Conservation (phyloP, 2,888 invertebrate genomes). For the Patella ulyssiponensis region DNA sequence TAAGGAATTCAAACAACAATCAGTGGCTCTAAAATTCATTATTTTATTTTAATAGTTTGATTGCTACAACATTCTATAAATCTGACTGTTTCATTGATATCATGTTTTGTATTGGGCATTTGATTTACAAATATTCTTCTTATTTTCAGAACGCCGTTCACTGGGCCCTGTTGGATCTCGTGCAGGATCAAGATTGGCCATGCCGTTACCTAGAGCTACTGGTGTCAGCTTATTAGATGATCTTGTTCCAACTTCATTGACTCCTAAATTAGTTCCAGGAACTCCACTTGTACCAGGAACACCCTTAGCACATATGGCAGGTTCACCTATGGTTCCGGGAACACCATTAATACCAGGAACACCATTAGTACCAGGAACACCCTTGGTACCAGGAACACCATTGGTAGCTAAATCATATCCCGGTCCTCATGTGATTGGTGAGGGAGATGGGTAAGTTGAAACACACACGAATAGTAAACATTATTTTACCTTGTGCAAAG, state of each 20-base stretch:
- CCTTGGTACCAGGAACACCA: background rate
- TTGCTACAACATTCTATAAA: no score
- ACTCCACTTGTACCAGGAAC: no score
- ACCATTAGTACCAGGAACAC: background rate
- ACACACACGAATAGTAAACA: no score
- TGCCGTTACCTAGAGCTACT: slow-evolving; percentile 64
- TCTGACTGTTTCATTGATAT: background rate
- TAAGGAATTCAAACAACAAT: no score
- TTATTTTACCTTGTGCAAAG: no score
- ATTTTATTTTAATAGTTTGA: no score
- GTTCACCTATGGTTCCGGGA: background rate
- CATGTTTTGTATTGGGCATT: background rate
- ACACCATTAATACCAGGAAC: background rate
- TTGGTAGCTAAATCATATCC: slow-evolving; percentile 10
- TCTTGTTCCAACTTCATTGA: slow-evolving; percentile 45
- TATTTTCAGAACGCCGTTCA: background rate
- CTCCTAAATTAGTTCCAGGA: background rate
- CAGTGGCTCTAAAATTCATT: no score
- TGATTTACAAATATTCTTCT: background rate
- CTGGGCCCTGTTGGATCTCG: slow-evolving; percentile 34
- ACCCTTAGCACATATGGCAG: no score
- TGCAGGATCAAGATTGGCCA: slow-evolving; percentile 57
- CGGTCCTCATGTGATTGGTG: slow-evolving; percentile 9
- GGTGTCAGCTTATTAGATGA: slow-evolving; percentile 67
- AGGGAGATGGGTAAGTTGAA: background rate